Percentiles rank a stretch among this genome's conserved stretches.
Conservation (phyloP, 2,888 invertebrate species). For the Trichopoda pennipes region DNA sequence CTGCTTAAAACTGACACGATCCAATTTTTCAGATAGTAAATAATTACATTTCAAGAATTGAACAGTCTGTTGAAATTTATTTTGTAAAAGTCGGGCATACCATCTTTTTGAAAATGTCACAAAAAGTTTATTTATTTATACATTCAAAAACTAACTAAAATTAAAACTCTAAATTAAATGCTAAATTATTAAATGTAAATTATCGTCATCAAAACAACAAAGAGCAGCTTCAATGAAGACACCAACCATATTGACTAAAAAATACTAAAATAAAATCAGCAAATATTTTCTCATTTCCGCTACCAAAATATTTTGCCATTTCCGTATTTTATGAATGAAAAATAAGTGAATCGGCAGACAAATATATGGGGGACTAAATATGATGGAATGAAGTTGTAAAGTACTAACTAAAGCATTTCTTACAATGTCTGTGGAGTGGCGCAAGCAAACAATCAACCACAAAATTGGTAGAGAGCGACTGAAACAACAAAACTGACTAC, state of each 20-base stretch:
- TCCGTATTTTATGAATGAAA: constrained; percentile 60
- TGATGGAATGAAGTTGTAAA: constrained; percentile 39
- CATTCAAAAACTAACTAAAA: background rate
- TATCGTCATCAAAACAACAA: background rate
- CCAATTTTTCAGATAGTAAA: too few relatives aligned
- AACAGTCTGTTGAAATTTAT: too few relatives aligned
- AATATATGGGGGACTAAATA: constrained; percentile 1
- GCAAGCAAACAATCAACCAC: constrained; percentile 29
- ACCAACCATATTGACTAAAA: constrained; percentile 7
- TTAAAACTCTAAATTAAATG: background rate
- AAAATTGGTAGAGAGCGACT: constrained; percentile 32
- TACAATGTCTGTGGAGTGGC: constrained; percentile 28
- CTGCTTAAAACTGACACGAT: too few relatives aligned
- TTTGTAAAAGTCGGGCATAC: too few relatives aligned
- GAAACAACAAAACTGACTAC: background rate
- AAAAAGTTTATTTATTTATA: too few relatives aligned
- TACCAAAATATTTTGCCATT: constrained; percentile 75
- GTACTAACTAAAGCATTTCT: constrained; percentile 26
- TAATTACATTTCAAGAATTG: too few relatives aligned
- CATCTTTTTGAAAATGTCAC: too few relatives aligned
- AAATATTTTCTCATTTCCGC: constrained; percentile 73
- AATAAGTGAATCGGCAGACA: constrained; percentile 29
- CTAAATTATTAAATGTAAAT: background rate
- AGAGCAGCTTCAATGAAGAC: background rate
- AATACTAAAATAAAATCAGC: constrained; percentile 3